Conservation (phyloP, 2,888 invertebrate species). For the Scrobipalpa costella region DNA sequence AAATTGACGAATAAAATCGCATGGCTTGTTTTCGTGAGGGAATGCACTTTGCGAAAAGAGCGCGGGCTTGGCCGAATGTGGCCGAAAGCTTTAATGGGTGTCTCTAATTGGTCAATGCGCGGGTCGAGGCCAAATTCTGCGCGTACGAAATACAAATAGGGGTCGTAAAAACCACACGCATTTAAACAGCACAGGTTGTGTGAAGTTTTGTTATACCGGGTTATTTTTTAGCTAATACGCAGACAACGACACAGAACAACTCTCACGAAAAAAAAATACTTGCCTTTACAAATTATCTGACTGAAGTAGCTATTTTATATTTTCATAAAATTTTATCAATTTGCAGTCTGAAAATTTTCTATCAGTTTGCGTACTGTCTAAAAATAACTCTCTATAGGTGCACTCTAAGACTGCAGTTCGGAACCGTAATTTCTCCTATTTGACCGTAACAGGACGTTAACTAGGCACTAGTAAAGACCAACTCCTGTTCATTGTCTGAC, state of each 20-base stretch:
- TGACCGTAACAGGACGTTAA: constrained; percentile 56
- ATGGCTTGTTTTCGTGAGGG: constrained; percentile 69
- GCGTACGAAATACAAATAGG: constrained; percentile 30
- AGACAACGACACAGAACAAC: too few relatives aligned
- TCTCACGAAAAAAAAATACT: too few relatives aligned
- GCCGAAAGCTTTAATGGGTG: constrained; percentile 68
- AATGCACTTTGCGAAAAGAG: constrained; percentile 66
- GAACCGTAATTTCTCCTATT: constrained; percentile 38
- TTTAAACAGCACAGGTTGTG: neutral
- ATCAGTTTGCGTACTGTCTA: too few relatives aligned
- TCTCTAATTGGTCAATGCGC: constrained; percentile 72
- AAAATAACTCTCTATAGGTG: constrained; percentile 7
- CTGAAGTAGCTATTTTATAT: too few relatives aligned
- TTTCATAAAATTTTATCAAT: too few relatives aligned
- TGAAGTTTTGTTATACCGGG: neutral
- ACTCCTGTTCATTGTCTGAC: constrained; percentile 68
- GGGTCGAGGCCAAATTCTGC: constrained; percentile 52
- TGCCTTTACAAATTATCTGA: too few relatives aligned
- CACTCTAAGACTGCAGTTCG: constrained; percentile 24
- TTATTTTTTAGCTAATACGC: too few relatives aligned
- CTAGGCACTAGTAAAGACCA: constrained; percentile 60
- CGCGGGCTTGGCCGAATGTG: constrained; percentile 55
- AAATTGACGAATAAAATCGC: constrained; percentile 70
- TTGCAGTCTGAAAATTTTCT: too few relatives aligned
- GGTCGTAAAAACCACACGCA: constrained; percentile 24